These are phyloP conservation scores for Hypanus sabinus DNA, from an alignment of 2,113 vertebrate genomes.

Conservation along the genomic window DNA sequence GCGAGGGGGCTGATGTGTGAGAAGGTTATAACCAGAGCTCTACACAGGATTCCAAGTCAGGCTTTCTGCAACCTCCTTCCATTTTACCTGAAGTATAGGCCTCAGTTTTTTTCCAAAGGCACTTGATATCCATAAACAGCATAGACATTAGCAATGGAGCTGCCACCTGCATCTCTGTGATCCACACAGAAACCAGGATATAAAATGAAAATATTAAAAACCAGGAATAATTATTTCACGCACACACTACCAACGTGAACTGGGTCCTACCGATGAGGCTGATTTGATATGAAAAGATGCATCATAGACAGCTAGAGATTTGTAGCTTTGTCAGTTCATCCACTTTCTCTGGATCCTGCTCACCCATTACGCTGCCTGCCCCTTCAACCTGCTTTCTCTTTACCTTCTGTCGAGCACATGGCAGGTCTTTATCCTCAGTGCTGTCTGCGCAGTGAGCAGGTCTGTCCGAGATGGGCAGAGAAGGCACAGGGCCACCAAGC, in stretches of 20 bases:
- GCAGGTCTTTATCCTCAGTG: slow-evolving; percentile 50
- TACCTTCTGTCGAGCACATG: slow-evolving; percentile 50
- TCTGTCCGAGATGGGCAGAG: slow-evolving; percentile 56
- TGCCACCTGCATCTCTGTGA: slow-evolving; percentile 51
- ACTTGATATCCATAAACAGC: slow-evolving; percentile 70
- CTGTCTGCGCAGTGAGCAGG: slow-evolving; percentile 46
- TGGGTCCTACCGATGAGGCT: slow-evolving; percentile 43
- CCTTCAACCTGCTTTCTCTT: slow-evolving; percentile 46
- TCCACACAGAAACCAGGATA: slow-evolving; percentile 52
- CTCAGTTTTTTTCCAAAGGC: slow-evolving; percentile 61
- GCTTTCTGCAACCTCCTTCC: slow-evolving; percentile 38
- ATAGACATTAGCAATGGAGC: slow-evolving; percentile 46
- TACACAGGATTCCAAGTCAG: slow-evolving; percentile 50
- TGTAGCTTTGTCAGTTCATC: slow-evolving; percentile 79
- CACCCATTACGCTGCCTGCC: slow-evolving; percentile 46
- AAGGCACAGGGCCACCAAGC: slow-evolving; percentile 77
- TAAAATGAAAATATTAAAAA: slow-evolving; percentile 39
- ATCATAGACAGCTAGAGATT: slow-evolving; percentile 73
- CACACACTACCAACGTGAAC: slow-evolving; percentile 35
- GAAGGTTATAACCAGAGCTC: slow-evolving; percentile 67
- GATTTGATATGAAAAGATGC: slow-evolving; percentile 40
- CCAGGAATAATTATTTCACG: slow-evolving; percentile 25
- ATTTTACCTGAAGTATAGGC: slow-evolving; percentile 43
- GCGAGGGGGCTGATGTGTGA: too few species aligned
- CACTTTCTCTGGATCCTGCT: slow-evolving; percentile 52